Conservation (phyloP, 64 coral and sea anemone genomes). For the Trachythela sp. region DNA sequence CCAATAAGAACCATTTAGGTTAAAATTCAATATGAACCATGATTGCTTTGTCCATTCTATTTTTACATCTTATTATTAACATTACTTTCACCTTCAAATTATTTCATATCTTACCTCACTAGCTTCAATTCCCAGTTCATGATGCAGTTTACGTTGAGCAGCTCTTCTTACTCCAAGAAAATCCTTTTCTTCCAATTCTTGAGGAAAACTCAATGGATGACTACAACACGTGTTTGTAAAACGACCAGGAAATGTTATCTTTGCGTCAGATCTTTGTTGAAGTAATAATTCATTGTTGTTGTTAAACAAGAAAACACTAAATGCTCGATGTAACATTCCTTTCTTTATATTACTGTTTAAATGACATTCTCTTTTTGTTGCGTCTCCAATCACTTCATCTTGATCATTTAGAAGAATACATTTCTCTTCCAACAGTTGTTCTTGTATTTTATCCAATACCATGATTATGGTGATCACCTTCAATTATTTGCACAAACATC, state of each 20-base stretch:
- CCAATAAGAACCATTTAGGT: no score
- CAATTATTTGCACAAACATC: background rate
- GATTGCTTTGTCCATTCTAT: no score
- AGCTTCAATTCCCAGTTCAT: slow-evolving; percentile 79
- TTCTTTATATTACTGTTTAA: slow-evolving; percentile 74
- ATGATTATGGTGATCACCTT: background rate
- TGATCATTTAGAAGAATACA: slow-evolving; percentile 77
- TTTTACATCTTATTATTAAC: no score
- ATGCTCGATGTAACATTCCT: slow-evolving; percentile 89
- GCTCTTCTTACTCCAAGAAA: slow-evolving; percentile 66
- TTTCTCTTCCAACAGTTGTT: slow-evolving; percentile 59
- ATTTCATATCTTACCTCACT: background rate
- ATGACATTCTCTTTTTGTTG: slow-evolving; percentile 83
- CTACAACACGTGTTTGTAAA: slow-evolving; percentile 93
- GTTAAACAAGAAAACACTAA: slow-evolving; percentile 94
- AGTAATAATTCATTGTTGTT: slow-evolving; percentile 59
- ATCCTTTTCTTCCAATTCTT: slow-evolving; percentile 52
- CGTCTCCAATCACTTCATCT: slow-evolving; percentile 66
- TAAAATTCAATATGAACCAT: no score
- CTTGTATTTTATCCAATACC: slow-evolving; percentile 58
- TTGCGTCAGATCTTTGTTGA: slow-evolving; percentile 79
- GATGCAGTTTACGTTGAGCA: slow-evolving; percentile 67
- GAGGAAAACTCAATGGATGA: slow-evolving; percentile 64
- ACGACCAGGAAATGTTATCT: slow-evolving; percentile 80
- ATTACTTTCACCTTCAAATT: background rate